These are phyloP conservation scores for Himalopsyche japonica DNA, from an alignment of 2,888 invertebrate genomes.

Conservation along the genomic window DNA sequence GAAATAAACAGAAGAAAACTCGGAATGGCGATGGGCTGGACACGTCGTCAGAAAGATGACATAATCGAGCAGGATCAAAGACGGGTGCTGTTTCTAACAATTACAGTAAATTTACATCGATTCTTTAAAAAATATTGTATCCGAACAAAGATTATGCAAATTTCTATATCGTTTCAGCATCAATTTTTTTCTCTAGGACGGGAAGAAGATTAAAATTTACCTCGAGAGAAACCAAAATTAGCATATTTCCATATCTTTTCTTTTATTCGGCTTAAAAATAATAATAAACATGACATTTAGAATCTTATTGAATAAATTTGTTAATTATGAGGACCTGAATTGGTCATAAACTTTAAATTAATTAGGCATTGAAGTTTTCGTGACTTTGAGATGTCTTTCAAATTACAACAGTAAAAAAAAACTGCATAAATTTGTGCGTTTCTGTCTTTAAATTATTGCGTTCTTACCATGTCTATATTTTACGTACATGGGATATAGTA, in stretches of 20 bases:
- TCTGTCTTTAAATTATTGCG: not conserved
- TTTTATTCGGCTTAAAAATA: not conserved
- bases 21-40: too few relatives aligned
- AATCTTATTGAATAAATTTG: not conserved
- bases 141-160: too few relatives aligned
- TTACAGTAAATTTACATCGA: too few relatives aligned
- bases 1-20: too few relatives aligned
- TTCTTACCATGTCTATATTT: not conserved
- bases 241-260: not conserved
- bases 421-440: not conserved
- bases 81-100: too few relatives aligned
- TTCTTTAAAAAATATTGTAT: too few relatives aligned
- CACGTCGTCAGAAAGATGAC: too few relatives aligned
- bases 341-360: not conserved
- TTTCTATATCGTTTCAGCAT: too few relatives aligned
- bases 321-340: not conserved
- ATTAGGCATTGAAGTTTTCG: not conserved
- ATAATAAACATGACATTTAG: not conserved
- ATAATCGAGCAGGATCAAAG: too few relatives aligned
- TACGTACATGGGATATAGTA: not conserved
- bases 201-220: too few relatives aligned
- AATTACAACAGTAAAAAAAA: not conserved
- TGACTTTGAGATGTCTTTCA: not conserved
- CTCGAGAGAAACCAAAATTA: too few relatives aligned
- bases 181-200: too few relatives aligned